Conservation (phyloP, 2,797 vertebrate genomes). For the Phataginus tetradactyla region DNA sequence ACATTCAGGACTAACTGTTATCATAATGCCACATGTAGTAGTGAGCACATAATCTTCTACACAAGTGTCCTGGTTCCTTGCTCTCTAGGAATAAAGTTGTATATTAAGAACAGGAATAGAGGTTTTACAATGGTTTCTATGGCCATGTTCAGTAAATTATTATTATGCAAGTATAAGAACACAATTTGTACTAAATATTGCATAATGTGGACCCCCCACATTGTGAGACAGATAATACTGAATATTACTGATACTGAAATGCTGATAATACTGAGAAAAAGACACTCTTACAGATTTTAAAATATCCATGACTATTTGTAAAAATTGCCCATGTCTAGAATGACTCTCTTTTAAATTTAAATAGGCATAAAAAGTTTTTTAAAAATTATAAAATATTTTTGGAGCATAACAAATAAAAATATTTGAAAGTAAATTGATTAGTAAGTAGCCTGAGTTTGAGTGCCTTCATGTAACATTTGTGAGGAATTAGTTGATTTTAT, state of each 20-base stretch:
- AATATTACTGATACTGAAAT: neutral
- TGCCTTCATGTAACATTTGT: neutral
- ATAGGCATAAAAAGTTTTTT: neutral
- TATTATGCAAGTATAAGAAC: neutral
- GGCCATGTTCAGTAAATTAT: neutral
- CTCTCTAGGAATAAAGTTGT: neutral
- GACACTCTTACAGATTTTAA: neutral
- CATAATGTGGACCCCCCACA: neutral
- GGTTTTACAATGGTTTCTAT: neutral
- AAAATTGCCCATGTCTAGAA: neutral
- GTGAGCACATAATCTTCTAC: neutral
- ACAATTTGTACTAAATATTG: neutral
- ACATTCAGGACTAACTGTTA: neutral
- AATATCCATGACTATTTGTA: neutral
- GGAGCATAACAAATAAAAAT: neutral
- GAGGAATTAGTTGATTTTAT: neutral
- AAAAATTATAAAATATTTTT: neutral
- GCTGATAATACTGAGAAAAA: neutral
- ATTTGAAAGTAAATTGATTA: neutral
- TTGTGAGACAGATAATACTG: neutral
- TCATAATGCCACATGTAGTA: neutral
- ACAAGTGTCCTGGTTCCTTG: neutral
- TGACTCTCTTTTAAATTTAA: neutral
- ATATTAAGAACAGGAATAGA: neutral
- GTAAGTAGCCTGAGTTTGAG: neutral